These are phyloP conservation scores for Oostethus manadensis DNA, from an alignment of 2,113 vertebrate genomes.

Conservation along the genomic window DNA sequence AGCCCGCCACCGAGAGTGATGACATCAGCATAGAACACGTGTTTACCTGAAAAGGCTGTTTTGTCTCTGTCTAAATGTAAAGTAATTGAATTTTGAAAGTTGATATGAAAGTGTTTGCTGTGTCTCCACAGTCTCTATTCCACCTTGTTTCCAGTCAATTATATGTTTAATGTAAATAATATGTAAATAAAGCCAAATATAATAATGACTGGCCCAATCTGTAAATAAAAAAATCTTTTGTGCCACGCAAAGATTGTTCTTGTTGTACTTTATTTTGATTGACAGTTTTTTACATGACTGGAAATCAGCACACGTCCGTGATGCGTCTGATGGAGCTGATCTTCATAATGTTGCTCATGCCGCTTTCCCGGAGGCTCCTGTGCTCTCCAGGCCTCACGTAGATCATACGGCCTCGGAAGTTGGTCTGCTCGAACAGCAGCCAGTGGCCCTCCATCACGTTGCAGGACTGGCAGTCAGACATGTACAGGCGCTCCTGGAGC, in stretches of 20 bases:
- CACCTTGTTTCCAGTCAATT: neutral
- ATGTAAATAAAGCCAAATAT: neutral
- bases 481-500: constrained; percentile 54
- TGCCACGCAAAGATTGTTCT: neutral
- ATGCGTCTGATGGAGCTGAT: constrained; percentile 57
- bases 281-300: neutral
- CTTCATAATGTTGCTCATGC: constrained; percentile 32
- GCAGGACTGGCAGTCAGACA: constrained; percentile 69
- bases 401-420: constrained; percentile 57
- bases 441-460: constrained; percentile 71
- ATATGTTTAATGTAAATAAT: neutral
- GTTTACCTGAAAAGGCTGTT: no score
- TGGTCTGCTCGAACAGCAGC: constrained; percentile 67
- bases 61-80: no score
- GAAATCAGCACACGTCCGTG: constrained; percentile 48
- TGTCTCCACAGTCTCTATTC: no score
- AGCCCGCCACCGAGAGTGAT: neutral
- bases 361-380: constrained; percentile 49
- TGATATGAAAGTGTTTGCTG: no score
- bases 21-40: neutral
- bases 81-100: no score
- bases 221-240: no score
- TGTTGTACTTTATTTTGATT: neutral
- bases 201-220: neutral
- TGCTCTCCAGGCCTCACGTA: constrained; percentile 64